Evolutionary conservation across 2,888 invertebrate genomes (phyloP).

Genomic region (Plusia festucae): DNA sequence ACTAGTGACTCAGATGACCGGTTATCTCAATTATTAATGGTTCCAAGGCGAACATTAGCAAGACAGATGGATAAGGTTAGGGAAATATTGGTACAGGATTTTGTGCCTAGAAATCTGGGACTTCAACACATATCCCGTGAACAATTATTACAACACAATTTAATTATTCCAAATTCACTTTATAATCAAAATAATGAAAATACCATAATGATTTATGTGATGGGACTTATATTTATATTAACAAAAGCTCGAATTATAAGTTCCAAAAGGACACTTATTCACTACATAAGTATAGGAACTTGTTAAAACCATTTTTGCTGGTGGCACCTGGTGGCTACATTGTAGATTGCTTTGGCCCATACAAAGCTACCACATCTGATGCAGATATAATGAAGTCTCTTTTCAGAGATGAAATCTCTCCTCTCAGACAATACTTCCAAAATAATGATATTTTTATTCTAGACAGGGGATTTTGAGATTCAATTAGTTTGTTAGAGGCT

Average conservation of each 20-base stretch:
- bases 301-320: too few relatives aligned
- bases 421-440: slow-evolving; percentile 22
- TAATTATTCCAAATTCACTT: slow-evolving; percentile 23
- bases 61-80: slow-evolving; percentile 14
- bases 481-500: too few relatives aligned
- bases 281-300: too few relatives aligned
- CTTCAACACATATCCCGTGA: background rate
- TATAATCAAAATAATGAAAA: slow-evolving; percentile 20
- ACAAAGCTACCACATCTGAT: slow-evolving; percentile 37
- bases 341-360: slow-evolving; percentile 29
- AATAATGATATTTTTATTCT: slow-evolving; percentile 31
- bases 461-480: too few relatives aligned
- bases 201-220: slow-evolving; percentile 22
- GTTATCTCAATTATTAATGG: slow-evolving; percentile 16
- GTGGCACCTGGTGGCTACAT: too few relatives aligned
- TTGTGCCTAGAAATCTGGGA: slow-evolving; percentile 14
- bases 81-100: slow-evolving; percentile 13
- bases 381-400: slow-evolving; percentile 33
- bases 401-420: slow-evolving; percentile 22
- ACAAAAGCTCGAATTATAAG: background rate
- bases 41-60: slow-evolving; percentile 19
- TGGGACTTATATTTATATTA: slow-evolving; percentile 19
- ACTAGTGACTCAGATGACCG: slow-evolving; percentile 28
- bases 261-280: too few relatives aligned
- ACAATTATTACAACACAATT: slow-evolving; percentile 22